These are phyloP conservation scores for Agriopis leucophaearia DNA, from an alignment of 2,888 invertebrate genomes.

Conservation along the genomic window DNA sequence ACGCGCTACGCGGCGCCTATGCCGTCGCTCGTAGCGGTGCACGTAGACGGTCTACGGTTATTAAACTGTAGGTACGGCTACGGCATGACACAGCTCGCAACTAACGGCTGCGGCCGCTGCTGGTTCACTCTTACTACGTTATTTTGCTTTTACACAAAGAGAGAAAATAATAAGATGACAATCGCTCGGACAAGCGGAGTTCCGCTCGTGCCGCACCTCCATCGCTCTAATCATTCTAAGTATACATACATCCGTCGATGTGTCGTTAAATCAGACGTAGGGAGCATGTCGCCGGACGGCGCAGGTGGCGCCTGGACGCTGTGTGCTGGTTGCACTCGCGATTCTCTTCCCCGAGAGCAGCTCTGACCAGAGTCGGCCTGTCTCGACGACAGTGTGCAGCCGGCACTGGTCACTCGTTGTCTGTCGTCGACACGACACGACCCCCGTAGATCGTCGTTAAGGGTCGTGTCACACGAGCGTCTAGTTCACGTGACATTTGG, in stretches of 20 bases:
- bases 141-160: too few species aligned
- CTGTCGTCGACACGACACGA: constrained; percentile 1
- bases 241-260: neutral
- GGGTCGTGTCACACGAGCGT: neutral
- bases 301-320: neutral
- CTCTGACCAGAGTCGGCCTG: neutral
- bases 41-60: neutral
- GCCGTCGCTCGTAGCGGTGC: neutral
- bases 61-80: neutral
- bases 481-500: neutral
- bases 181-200: too few species aligned
- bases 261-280: neutral
- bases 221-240: too few species aligned
- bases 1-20: neutral
- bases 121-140: too few species aligned
- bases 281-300: neutral
- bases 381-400: neutral
- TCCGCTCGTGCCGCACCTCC: too few species aligned
- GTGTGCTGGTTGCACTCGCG: too few species aligned
- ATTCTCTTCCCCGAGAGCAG: neutral
- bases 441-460: too few species aligned
- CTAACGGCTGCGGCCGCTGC: too few species aligned
- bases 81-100: too few species aligned
- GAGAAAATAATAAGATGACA: too few species aligned
- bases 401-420: neutral